A percentile compares a stretch with the other conserved stretches of the same genome.
Conservation (phyloP, 2,113 vertebrate genomes). For the Ictidomys tridecemlineatus region DNA sequence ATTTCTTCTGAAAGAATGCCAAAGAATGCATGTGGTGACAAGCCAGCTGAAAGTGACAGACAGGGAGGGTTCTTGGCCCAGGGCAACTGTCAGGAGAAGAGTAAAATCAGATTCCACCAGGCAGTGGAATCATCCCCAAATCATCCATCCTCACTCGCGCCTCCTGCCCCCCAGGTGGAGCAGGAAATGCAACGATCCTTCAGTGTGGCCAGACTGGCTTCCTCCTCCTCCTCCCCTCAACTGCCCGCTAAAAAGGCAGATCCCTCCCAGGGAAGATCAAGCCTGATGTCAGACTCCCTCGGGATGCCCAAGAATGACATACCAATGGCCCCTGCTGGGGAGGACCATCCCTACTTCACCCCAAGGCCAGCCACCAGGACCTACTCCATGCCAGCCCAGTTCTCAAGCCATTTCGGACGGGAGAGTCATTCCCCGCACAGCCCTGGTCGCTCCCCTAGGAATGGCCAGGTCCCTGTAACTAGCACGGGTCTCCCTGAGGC, state of each 20-base stretch:
- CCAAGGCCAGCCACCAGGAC: conserved; percentile 87
- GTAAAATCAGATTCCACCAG: conserved; percentile 65
- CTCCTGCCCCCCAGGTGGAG: conserved; percentile 68
- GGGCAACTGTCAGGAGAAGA: conserved; percentile 65
- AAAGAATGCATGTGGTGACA: conserved; percentile 56
- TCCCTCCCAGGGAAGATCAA: not conserved
- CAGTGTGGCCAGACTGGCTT: conserved; percentile 90
- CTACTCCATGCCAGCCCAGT: conserved; percentile 89
- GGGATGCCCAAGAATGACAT: conserved; percentile 25
- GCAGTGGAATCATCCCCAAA: not conserved
- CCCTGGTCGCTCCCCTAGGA: conserved; percentile 39
- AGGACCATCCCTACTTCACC: conserved; percentile 71
- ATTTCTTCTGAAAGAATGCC: conserved; percentile 65
- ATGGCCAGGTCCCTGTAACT: not conserved
- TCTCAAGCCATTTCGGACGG: conserved; percentile 84
- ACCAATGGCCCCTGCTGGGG: fast-evolving
- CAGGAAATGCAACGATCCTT: conserved; percentile 89
- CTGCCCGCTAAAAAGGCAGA: conserved; percentile 72
- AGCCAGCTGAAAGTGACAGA: conserved; percentile 48
- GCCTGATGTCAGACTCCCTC: not conserved
- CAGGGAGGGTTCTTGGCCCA: not conserved
- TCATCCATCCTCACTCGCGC: fast-evolving
- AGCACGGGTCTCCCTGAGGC: not conserved
- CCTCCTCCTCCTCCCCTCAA: conserved; percentile 82
- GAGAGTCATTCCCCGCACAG: conserved; percentile 69